Evolutionary conservation across 2,888 invertebrate genomes (phyloP).

Genomic region (Amphipoea oculea): DNA sequence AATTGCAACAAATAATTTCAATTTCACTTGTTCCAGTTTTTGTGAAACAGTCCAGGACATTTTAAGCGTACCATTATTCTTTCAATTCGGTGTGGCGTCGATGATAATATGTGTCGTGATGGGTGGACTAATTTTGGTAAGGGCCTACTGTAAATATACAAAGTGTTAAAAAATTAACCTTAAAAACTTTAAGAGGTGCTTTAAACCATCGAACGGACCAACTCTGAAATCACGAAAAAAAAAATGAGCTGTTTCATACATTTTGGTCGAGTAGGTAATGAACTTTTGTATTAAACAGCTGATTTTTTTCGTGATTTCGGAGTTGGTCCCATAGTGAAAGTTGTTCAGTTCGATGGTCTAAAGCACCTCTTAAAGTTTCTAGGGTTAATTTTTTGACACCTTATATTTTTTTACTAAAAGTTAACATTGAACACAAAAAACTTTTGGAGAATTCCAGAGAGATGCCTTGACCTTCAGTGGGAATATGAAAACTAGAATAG

Average conservation of each 20-base stretch:
- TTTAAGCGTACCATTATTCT: constrained; percentile 76
- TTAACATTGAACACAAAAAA: background rate
- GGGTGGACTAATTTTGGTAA: constrained; percentile 78
- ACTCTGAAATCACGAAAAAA: too few relatives aligned
- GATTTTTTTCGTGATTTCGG: too few relatives aligned
- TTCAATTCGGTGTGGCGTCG: constrained; percentile 79
- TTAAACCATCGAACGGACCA: too few relatives aligned
- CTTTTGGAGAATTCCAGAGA: background rate
- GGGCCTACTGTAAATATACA: constrained; percentile 16
- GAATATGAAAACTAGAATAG: background rate
- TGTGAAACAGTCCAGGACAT: constrained; percentile 74
- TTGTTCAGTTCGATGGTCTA: too few relatives aligned
- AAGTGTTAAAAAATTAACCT: too few relatives aligned
- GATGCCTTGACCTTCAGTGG: background rate
- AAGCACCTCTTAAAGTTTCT: too few relatives aligned
- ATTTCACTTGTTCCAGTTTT: constrained; percentile 74
- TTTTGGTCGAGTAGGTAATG: too few relatives aligned
- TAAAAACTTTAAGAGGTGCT: too few relatives aligned
- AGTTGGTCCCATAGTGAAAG: too few relatives aligned
- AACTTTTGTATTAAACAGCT: too few relatives aligned
- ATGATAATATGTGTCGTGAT: constrained; percentile 79
- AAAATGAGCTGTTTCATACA: too few relatives aligned
- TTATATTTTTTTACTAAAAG: background rate
- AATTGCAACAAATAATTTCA: background rate
- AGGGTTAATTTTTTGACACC: too few relatives aligned